A percentile compares a stretch with the other conserved stretches of the same genome.
Evolutionary conservation across 2,113 vertebrate genomes (phyloP).

Genomic region (Odocoileus hemionus): DNA sequence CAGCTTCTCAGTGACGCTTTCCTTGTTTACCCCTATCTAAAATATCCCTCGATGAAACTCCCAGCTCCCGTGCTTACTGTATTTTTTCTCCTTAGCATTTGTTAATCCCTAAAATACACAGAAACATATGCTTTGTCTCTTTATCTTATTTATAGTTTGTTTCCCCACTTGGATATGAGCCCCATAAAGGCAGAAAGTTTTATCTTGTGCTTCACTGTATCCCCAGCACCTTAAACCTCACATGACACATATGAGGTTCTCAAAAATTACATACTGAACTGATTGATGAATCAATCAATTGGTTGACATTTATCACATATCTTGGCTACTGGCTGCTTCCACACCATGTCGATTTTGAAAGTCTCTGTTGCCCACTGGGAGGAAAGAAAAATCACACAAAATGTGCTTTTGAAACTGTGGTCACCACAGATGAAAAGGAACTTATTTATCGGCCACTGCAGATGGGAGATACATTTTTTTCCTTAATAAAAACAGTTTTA

Average conservation of each 20-base stretch:
- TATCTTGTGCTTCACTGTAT: background rate
- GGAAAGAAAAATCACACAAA: background rate
- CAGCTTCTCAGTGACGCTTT: background rate
- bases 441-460: background rate
- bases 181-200: background rate
- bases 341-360: background rate
- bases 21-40: background rate
- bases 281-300: background rate
- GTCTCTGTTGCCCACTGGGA: background rate
- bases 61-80: background rate
- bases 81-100: background rate
- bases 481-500: constrained; percentile 5
- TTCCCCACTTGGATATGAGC: background rate
- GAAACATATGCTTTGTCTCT: background rate
- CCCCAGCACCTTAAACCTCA: background rate
- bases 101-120: background rate
- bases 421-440: background rate
- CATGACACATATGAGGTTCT: background rate
- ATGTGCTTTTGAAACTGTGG: background rate
- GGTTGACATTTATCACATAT: background rate
- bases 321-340: background rate
- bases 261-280: background rate
- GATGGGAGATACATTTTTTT: background rate
- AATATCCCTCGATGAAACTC: background rate
- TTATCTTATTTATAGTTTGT: background rate